A percentile compares a stretch with the other conserved stretches of the same genome.
These are phyloP conservation scores for roundworm (Caenorhabditis elegans) DNA, from an alignment of 1,140 invertebrate genomes.

Conservation along the genomic window DNA sequence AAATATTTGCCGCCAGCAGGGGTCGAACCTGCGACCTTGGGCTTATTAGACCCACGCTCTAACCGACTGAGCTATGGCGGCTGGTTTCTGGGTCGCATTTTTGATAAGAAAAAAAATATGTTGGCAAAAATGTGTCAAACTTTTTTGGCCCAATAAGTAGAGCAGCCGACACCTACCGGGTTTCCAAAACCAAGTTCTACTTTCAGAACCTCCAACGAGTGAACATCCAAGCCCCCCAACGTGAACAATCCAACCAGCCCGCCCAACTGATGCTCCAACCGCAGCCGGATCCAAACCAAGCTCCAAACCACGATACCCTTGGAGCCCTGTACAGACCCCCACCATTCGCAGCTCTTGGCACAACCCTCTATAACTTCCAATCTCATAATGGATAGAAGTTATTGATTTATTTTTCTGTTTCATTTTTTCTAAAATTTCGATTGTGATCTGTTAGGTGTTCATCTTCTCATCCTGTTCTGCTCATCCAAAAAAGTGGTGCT, in stretches of 20 bases:
- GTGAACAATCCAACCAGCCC: neutral
- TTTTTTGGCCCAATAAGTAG: too few species aligned
- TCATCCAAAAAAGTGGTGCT: constrained; percentile 4
- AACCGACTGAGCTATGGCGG: constrained; percentile 67
- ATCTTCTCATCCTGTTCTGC: constrained; percentile 9
- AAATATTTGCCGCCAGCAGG: constrained; percentile 60
- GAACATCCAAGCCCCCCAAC: neutral
- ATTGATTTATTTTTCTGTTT: neutral
- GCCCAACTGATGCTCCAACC: neutral
- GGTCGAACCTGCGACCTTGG: constrained; percentile 67
- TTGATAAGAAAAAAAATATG: too few species aligned
- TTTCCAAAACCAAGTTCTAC: too few species aligned
- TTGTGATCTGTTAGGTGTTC: neutral
- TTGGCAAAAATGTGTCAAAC: too few species aligned
- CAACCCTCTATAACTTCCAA: neutral
- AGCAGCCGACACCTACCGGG: too few species aligned
- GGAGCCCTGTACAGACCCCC: neutral
- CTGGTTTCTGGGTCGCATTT: too few species aligned
- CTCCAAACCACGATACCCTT: neutral
- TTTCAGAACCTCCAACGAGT: neutral
- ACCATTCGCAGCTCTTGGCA: neutral
- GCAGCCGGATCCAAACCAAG: neutral
- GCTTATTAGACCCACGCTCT: constrained; percentile 67
- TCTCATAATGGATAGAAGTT: neutral
- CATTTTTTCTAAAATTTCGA: neutral